Base-by-base conservation (phyloP, 2,113 vertebrate genomes). In the Motacilla tschutschensis region DNA sequence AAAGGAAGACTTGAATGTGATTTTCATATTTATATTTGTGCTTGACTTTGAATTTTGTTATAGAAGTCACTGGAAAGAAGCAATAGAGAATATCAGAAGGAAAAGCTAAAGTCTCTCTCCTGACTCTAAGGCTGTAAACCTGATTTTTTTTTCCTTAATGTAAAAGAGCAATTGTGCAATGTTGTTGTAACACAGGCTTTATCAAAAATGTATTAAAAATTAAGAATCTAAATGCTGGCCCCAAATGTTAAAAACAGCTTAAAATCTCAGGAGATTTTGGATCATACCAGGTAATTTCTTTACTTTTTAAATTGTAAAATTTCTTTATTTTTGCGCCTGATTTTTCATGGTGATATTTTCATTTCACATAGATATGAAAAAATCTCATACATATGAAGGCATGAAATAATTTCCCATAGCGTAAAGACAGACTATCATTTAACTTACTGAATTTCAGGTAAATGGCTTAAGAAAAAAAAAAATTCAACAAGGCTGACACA, bases 21-120 rank as follows among this genome's bases (percentile, higher is more conserved):
- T 91, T 79, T 91, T 89, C 35, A 58, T 70, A 83, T 66, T 82
- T 91, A 62, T 70, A 15, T 65, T 79, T 82, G 22, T 72, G 13
- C 4, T 77, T 91, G 65, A 77, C 40, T 85, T 92, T 70, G 31
- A 70, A 58, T 65, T 66, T 50, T 89, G 4, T 83, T 83, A 17
- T 74, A 69, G 26, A 79, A 85, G 40, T 84, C 46, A 77, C 12
- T 54, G 38, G 35, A 83, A 79, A 70, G 41, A 65, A 72, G 16
- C 18, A 79, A 35, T 24, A 47, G 14, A 10, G 26, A 66, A 12
- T 48, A 73, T 47, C n/a, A 59, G 31, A 75, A 67, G 12, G 14
- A 75, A 90, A 80, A 38, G 5, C 62, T 74, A 50, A 83, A 73
- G 29, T 70, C 47, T 62, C 28, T 58, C 35, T 70, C 41, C 25